Evolutionary conservation across 2,113 vertebrate genomes (phyloP), one percentile per base, ranked within the genome.

Genomic region (Antechinus stuartii): DNA sequence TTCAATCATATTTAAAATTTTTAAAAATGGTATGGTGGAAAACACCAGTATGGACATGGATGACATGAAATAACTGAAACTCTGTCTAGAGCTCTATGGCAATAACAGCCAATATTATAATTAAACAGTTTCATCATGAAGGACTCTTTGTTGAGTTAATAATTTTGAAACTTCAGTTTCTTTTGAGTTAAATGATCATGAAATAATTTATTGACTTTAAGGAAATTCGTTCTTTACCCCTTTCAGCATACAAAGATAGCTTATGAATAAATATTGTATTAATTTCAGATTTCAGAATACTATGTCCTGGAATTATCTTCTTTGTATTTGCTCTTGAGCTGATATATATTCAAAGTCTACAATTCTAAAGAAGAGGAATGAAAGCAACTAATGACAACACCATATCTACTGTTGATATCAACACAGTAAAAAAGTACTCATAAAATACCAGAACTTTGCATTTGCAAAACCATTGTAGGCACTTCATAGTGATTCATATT

Each of bases 391-490:
- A 84, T 84, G 19, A 50, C 26, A 94, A 57, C 24, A 76, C 8
- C 50, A 35, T 49, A 46, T 26, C 54, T 61, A 92, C 6, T 89
- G 90, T 16, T 91, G n/a, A 91, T 47, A 84, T 84, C 6, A 84
- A 42, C 16, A 84, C n/a, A 56, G 42, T 30, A 47, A 6, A 84
- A 47, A 84, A 84, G 0, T 94, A 90, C 49, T 84, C 35, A 89
- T 95, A 90, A 30, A 56, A 52, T 93, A 89, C 2, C 42, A 50
- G 35, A 54, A 50, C n/a, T 46, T 93, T 54, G 53, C 42, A 93
- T 92, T 84, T 3, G n/a, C 89, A 22, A 53, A 91, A 27, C 94
- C 56, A 94, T 95, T 97, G 96, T 95, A 94, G 55, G 30, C 24
- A 93, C 76, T 89, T 84, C 46, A 95, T 46, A 93, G 50, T 96